Evolutionary conservation across 2,888 invertebrate genomes (phyloP).

Genomic region (Torymus tubicola): DNA sequence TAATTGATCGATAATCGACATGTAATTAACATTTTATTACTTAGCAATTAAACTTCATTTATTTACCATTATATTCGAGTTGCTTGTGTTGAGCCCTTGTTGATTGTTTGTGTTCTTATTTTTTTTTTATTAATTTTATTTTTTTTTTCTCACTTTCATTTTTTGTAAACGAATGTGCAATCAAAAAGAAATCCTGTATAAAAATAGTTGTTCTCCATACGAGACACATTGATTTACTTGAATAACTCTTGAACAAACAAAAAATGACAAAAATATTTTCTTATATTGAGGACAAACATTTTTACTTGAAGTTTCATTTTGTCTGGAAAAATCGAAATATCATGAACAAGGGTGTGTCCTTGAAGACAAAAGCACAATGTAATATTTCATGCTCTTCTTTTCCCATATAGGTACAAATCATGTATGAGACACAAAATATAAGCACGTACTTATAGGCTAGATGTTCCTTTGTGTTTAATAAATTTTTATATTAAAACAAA

Average conservation of each 20-base stretch:
- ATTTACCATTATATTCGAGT: conserved; percentile 70
- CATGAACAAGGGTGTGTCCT: conserved; percentile 30
- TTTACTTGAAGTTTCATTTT: conserved; percentile 15
- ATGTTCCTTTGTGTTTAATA: conserved; percentile 61
- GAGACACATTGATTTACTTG: conserved; percentile 27
- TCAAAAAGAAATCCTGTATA: conserved; percentile 17
- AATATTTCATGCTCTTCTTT: conserved; percentile 46
- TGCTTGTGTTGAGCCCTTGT: conserved; percentile 69
- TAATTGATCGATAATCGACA: conserved; percentile 71
- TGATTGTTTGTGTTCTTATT: conserved; percentile 48
- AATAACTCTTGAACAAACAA: background rate
- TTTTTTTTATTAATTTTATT: conserved; percentile 40
- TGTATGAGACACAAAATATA: conserved; percentile 56
- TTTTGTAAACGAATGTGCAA: conserved; percentile 51
- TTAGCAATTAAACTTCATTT: conserved; percentile 75
- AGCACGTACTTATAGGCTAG: conserved; percentile 58
- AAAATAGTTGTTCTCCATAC: no score
- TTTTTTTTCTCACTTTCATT: conserved; percentile 44
- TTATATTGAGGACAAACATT: conserved; percentile 9
- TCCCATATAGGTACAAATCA: conserved; percentile 55
- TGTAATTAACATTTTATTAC: conserved; percentile 76
- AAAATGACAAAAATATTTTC: background rate
- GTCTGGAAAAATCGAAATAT: conserved; percentile 6
- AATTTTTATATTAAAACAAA: conserved; percentile 59
- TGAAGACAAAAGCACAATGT: conserved; percentile 41